Conservation (phyloP, 2,888 invertebrate genomes). For the Dendrolimus pini region DNA sequence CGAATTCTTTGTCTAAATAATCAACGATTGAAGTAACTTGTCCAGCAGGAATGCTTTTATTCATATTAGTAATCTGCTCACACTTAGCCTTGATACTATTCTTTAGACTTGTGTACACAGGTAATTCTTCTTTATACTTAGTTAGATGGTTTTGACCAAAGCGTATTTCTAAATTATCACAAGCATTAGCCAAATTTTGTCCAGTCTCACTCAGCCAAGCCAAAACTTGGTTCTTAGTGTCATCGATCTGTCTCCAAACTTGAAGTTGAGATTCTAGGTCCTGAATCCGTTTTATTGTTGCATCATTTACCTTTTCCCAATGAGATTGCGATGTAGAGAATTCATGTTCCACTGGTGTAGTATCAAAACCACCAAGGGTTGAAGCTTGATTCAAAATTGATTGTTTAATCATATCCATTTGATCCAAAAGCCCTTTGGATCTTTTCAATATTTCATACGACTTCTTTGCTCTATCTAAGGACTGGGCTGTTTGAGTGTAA, state of each 20-base stretch:
- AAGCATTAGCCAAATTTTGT: constrained; percentile 84
- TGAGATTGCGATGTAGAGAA: constrained; percentile 78
- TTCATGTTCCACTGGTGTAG: constrained; percentile 75
- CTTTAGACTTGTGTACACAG: constrained; percentile 84
- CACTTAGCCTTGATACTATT: constrained; percentile 88
- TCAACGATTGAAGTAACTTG: constrained; percentile 81
- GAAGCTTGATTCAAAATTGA: constrained; percentile 83
- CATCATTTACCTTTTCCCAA: constrained; percentile 84
- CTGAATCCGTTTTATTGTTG: constrained; percentile 84
- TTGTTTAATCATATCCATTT: constrained; percentile 85
- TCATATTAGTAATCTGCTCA: constrained; percentile 85
- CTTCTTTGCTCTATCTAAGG: constrained; percentile 85
- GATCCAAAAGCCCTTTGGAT: constrained; percentile 84
- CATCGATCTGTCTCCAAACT: constrained; percentile 96
- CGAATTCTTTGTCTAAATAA: constrained; percentile 85
- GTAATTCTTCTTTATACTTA: constrained; percentile 91
- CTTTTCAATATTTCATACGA: constrained; percentile 85
- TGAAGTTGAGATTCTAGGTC: constrained; percentile 91
- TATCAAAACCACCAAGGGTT: constrained; percentile 80
- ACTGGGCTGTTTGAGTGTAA: constrained; percentile 82
- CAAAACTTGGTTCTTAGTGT: constrained; percentile 87
- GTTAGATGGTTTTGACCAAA: constrained; percentile 85
- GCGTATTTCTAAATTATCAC: constrained; percentile 88
- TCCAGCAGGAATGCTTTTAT: constrained; percentile 82
- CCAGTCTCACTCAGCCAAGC: constrained; percentile 91